A percentile compares a stretch with the other conserved stretches of the same genome.
Evolutionary conservation across 2,888 invertebrate genomes (phyloP).

Genomic region (Biston betularia): DNA sequence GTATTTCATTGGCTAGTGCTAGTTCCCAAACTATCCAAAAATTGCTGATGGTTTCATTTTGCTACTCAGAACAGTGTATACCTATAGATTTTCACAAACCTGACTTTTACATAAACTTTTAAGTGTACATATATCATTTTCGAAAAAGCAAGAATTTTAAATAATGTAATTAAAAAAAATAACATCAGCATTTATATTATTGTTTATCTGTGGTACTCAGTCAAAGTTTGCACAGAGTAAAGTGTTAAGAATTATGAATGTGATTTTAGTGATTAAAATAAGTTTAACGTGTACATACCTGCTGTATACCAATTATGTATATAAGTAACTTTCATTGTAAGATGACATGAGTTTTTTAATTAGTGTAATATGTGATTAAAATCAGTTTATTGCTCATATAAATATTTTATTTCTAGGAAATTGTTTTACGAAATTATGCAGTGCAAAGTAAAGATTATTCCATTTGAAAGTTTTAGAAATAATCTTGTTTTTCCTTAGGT

Average conservation of each 20-base stretch:
- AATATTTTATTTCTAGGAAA: not conserved
- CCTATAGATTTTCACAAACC: too few species aligned
- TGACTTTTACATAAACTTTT: too few species aligned
- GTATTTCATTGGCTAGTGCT: not conserved
- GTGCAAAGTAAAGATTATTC: too few species aligned
- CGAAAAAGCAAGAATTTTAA: not conserved
- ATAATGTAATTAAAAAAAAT: slow-evolving; percentile 1
- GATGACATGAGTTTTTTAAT: not conserved
- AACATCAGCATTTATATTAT: slow-evolving; percentile 21
- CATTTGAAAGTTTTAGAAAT: not conserved
- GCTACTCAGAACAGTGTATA: not conserved
- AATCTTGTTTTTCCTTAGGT: not conserved
- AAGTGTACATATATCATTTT: too few species aligned
- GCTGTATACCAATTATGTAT: slow-evolving; percentile 25
- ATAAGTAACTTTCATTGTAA: slow-evolving; percentile 8
- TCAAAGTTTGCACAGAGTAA: slow-evolving; percentile 50
- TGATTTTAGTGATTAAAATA: slow-evolving; percentile 59
- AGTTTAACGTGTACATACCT: slow-evolving; percentile 36
- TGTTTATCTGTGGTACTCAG: slow-evolving; percentile 57
- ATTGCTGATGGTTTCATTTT: not conserved
- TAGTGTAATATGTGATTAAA: slow-evolving; percentile 12
- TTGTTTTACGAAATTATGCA: not conserved
- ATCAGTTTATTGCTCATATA: slow-evolving; percentile 11
- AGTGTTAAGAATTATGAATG: slow-evolving; percentile 48
- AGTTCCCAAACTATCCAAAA: not conserved